phyloP scores from a whole-genome alignment of 1,140 invertebrate genomes.

The Penaeus vannamei region DNA sequence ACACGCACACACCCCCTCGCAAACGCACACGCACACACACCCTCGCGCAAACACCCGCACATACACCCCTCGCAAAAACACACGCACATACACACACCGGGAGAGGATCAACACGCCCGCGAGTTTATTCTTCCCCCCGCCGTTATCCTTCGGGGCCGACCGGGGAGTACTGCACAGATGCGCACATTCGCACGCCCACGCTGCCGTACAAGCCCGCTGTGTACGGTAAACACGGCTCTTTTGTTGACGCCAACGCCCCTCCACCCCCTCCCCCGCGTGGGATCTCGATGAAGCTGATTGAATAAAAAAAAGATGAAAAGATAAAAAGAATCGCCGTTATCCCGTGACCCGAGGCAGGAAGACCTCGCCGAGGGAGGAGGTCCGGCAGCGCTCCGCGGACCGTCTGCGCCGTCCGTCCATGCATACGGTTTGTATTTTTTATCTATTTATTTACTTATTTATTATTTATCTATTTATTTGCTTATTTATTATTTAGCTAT shows the following conservation, averaged over 20 bases:
- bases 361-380: too few species aligned
- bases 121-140: conserved; percentile 44
- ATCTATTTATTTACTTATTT: too few species aligned
- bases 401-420: too few species aligned
- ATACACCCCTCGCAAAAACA: neutral
- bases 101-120: conserved; percentile 25
- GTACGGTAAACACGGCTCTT: conserved; percentile 24
- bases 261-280: neutral
- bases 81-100: conserved; percentile 7
- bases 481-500: too few species aligned
- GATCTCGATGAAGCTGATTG: neutral
- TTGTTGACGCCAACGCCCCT: neutral
- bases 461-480: too few species aligned
- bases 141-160: conserved; percentile 51
- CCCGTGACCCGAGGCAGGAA: too few species aligned
- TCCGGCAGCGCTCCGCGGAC: too few species aligned
- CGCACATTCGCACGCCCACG: too few species aligned
- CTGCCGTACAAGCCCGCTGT: neutral
- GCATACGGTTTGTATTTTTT: too few species aligned
- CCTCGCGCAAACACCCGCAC: conserved; percentile 14
- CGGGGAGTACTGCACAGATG: neutral
- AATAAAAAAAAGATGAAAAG: too few species aligned
- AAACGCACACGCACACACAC: conserved; percentile 29
- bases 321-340: too few species aligned
- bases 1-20: neutral